Percentiles rank a stretch among this genome's conserved stretches.
phyloP scores from a whole-genome alignment of 2,113 vertebrate genomes.

The Corydoras sp. region DNA sequence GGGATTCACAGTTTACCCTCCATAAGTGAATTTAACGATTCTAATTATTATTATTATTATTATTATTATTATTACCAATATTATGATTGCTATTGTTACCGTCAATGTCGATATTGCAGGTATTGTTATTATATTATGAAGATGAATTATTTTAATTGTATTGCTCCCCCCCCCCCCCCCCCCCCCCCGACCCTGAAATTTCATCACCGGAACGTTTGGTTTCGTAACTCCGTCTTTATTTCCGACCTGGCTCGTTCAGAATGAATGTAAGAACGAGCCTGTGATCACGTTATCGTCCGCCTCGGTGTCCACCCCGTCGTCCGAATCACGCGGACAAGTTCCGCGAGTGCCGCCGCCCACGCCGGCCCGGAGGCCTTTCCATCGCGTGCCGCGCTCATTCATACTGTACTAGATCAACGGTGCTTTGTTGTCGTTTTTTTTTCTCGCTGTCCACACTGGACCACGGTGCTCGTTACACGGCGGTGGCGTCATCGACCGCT shows the following conservation, averaged over 20 bases:
- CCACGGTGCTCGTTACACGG: slow-evolving; percentile 36
- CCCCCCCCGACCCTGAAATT: slow-evolving; percentile 67
- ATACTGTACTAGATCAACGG: slow-evolving; percentile 42
- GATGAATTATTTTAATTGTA: slow-evolving; percentile 57
- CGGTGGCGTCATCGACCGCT: slow-evolving; percentile 18
- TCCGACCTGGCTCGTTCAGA: slow-evolving; percentile 47
- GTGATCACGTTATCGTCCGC: slow-evolving; percentile 26
- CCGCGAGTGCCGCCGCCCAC: not conserved
- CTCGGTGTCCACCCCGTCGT: not conserved
- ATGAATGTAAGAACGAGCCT: slow-evolving; percentile 45
- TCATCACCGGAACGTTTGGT: slow-evolving; percentile 57
- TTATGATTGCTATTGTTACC: slow-evolving; percentile 76
- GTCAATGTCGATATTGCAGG: slow-evolving; percentile 63
- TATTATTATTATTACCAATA: slow-evolving; percentile 73
- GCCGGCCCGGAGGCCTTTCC: slow-evolving; percentile 2
- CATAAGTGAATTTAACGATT: slow-evolving; percentile 74
- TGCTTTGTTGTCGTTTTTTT: slow-evolving; percentile 32
- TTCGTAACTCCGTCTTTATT: slow-evolving; percentile 53
- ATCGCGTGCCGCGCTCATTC: slow-evolving; percentile 15
- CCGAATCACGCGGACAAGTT: slow-evolving; percentile 1
- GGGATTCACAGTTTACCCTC: slow-evolving; percentile 69
- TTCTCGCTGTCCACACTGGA: slow-evolving; percentile 30
- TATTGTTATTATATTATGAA: slow-evolving; percentile 73
- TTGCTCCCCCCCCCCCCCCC: slow-evolving; percentile 55
- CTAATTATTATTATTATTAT: slow-evolving; percentile 72